These are phyloP conservation scores for Himalopsyche phryganea DNA, from an alignment of 1,140 invertebrate species.

Conservation along the genomic window DNA sequence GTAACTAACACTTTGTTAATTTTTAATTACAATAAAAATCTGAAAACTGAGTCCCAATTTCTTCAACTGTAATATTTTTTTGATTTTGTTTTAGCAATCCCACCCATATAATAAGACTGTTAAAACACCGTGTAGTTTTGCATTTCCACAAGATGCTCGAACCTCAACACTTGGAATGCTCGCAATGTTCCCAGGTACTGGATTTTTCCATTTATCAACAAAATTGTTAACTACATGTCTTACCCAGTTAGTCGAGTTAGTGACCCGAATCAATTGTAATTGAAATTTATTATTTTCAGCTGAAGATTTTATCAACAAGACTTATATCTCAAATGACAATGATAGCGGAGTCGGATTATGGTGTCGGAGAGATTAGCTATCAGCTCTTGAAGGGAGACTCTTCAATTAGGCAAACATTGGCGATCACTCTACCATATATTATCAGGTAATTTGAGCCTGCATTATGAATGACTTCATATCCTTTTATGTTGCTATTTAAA, in stretches of 20 bases:
- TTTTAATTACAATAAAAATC: too few species aligned
- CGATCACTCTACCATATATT: slow-evolving; percentile 52
- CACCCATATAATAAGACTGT: slow-evolving; percentile 16
- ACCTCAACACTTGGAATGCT: slow-evolving; percentile 39
- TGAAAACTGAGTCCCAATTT: too few species aligned
- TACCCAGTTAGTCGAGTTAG: too few species aligned
- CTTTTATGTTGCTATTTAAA: background rate
- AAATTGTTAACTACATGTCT: background rate
- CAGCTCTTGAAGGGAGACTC: slow-evolving; percentile 46
- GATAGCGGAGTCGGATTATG: slow-evolving; percentile 51
- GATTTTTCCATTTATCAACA: background rate
- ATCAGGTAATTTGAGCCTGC: slow-evolving; percentile 48
- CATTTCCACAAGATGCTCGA: slow-evolving; percentile 15
- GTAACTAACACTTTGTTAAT: too few species aligned
- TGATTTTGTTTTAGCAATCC: slow-evolving; percentile 18
- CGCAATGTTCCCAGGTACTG: slow-evolving; percentile 47
- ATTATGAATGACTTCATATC: too few species aligned
- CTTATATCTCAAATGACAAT: slow-evolving; percentile 47
- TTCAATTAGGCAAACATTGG: slow-evolving; percentile 49
- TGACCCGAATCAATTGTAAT: too few species aligned
- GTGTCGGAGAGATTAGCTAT: slow-evolving; percentile 56
- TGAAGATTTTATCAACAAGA: slow-evolving; percentile 41
- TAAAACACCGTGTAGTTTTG: slow-evolving; percentile 23
- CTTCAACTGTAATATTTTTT: too few species aligned
- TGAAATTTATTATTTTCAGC: slow-evolving; percentile 33